A percentile compares a stretch with the other conserved stretches of the same genome.
Evolutionary conservation across 2,888 invertebrate genomes (phyloP).

Genomic region (Bombylius major): DNA sequence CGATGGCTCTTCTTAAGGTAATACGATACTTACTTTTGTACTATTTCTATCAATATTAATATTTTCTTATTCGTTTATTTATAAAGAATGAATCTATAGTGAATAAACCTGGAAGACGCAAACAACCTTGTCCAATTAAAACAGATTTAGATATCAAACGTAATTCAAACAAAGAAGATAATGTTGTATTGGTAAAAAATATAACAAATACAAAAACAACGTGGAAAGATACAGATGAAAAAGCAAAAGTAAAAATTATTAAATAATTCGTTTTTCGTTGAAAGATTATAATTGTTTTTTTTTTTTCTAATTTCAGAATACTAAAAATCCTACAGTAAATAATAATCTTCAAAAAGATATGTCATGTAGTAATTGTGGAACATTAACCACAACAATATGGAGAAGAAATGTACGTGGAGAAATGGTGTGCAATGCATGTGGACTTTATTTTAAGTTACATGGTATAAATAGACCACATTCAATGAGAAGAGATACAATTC

Average conservation of each 20-base stretch:
- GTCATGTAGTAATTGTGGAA: constrained; percentile 91
- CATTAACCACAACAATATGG: constrained; percentile 97
- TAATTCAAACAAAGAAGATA: background rate
- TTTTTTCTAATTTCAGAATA: background rate
- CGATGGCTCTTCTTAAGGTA: constrained; percentile 34
- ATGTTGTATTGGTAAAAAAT: constrained; percentile 15
- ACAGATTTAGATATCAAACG: constrained; percentile 6
- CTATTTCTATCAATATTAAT: too few species aligned
- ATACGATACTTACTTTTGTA: background rate
- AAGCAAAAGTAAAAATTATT: background rate
- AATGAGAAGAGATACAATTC: constrained; percentile 94
- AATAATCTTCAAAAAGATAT: constrained; percentile 46
- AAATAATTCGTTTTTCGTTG: background rate
- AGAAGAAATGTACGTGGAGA: constrained; percentile 90
- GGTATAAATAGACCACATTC: constrained; percentile 85
- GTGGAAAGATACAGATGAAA: background rate
- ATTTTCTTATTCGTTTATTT: too few species aligned
- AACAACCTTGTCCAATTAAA: constrained; percentile 65
- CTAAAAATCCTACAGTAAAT: background rate
- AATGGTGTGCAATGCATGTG: constrained; percentile 98
- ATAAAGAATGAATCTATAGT: constrained; percentile 14
- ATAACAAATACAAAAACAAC: background rate
- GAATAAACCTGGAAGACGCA: constrained; percentile 48
- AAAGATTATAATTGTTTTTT: background rate
- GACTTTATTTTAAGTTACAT: constrained; percentile 93